Evolutionary conservation across 2,113 vertebrate genomes (phyloP).

Genomic region (Leucopsar rothschildi): DNA sequence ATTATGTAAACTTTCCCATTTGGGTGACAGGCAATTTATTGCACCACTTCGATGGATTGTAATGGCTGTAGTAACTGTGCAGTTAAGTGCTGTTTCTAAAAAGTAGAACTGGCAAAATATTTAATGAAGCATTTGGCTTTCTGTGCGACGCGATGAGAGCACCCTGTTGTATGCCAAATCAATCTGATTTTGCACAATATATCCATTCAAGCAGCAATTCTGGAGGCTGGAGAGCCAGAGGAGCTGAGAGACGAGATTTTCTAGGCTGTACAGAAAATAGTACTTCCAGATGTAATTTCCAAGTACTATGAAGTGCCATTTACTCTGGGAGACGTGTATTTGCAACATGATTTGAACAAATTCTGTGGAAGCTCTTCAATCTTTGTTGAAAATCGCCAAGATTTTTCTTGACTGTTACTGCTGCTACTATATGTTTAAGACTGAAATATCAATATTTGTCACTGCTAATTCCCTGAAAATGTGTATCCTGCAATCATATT

Average conservation of each 20-base stretch:
- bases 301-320: constrained; percentile 48
- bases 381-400: neutral
- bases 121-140: constrained; percentile 60
- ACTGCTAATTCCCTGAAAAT: neutral
- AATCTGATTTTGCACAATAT: constrained; percentile 61
- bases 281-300: constrained; percentile 59
- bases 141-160: neutral
- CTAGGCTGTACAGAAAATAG: constrained; percentile 48
- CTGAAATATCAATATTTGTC: neutral
- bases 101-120: constrained; percentile 51
- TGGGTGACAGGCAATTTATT: constrained; percentile 32
- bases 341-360: constrained; percentile 23
- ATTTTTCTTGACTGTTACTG: neutral
- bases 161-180: constrained; percentile 48
- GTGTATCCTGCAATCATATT: neutral
- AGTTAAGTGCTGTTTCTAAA: constrained; percentile 52
- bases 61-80: neutral
- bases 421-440: neutral
- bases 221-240: constrained; percentile 23
- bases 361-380: constrained; percentile 11
- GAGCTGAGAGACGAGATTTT: constrained; percentile 50
- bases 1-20: constrained; percentile 50
- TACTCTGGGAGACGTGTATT: constrained; percentile 11
- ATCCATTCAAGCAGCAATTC: constrained; percentile 62
- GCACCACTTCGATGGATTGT: neutral